These are phyloP conservation scores for Tipula unca DNA, from an alignment of 2,888 invertebrate genomes.

Conservation along the genomic window DNA sequence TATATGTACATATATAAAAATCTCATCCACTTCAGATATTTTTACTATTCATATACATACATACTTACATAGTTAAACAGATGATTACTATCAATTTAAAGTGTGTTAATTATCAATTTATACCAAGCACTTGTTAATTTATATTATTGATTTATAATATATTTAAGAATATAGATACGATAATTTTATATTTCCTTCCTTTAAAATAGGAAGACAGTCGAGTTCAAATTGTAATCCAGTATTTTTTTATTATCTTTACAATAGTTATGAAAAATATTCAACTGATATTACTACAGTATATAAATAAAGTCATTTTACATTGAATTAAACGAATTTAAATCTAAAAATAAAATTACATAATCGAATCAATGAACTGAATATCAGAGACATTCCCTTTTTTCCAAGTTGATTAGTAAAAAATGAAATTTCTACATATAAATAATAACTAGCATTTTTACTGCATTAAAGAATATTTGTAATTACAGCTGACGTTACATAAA, in stretches of 20 bases:
- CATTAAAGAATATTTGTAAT: too few species aligned
- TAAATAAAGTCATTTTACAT: background rate
- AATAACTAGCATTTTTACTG: too few species aligned
- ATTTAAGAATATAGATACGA: background rate
- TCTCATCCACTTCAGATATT: background rate
- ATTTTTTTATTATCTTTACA: too few species aligned
- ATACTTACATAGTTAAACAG: background rate
- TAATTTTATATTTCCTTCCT: background rate
- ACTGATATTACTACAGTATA: background rate
- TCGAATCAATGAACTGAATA: background rate
- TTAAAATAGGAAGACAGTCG: too few species aligned
- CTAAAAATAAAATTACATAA: background rate
- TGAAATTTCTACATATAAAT: too few species aligned
- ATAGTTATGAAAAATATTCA: too few species aligned
- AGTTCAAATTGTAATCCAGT: too few species aligned
- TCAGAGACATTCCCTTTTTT: background rate
- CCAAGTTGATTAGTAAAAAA: background rate
- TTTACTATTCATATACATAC: background rate
- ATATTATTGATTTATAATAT: background rate
- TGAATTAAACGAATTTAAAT: background rate
- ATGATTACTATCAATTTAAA: background rate
- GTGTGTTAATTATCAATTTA: background rate
- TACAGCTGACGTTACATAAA: too few species aligned
- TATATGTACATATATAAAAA: background rate
- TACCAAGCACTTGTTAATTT: background rate